Evolutionary conservation across 2,113 vertebrate species (phyloP), one percentile per base, ranked within the genome.

Genomic region (Melozone crissalis): DNA sequence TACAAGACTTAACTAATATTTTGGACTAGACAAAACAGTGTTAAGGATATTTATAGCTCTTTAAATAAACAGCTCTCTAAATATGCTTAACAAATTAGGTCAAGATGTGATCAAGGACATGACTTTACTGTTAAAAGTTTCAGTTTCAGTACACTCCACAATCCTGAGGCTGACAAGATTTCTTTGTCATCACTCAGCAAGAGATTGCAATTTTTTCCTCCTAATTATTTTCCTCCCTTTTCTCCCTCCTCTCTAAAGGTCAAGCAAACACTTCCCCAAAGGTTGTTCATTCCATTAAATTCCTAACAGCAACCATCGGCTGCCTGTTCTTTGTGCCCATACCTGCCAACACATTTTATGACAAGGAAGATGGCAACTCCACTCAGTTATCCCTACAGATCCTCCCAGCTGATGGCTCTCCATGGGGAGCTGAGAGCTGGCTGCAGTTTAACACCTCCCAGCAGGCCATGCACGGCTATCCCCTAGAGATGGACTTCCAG

Each of bases 291-390:
- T 68, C 95, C 49, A 90, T 98, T 83, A 49, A 96, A 77, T 78
- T 86, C 20, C 44, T 98, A 62, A 95, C 76, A 44, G 97, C 97
- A 90, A 98, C 97, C 9, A 89, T 97, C 0, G 91, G 97, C 55
- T 95, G 67, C 86, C 95, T 95, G 16, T 97, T 98, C 79, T 85
- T 83, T 44, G 96, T 94, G 87, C 92, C 93, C 23, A 7, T 97
- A 94, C 96, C 98, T 31, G 66, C 84, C 26, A 54, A 96, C 35
- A 96, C 84, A 1, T 98, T 98, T 87, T 47, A 95, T 0, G 91
- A 98, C 12, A 59, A 94, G n/a, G 97, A 98, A 21, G 97, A 98
- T 2, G 96, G 97, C 44, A 87, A 93, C 66, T 90, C 95, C 43
- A 94, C 90, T 15, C 76, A 13, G 55, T 76, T 98, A 37, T 95